Conservation (phyloP, 2,113 vertebrate genomes). For the Cheirogaleus medius region DNA sequence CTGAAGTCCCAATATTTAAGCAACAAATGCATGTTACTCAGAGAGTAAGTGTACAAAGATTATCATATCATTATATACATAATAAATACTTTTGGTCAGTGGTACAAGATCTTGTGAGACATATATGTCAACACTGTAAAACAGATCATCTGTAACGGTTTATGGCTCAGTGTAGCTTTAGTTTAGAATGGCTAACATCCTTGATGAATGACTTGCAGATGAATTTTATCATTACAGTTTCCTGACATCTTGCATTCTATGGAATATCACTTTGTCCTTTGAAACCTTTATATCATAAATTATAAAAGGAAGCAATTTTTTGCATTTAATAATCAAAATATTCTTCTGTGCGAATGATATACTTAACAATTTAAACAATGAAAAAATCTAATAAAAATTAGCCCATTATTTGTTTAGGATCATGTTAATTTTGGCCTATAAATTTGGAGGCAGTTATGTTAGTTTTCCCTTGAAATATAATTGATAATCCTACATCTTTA, state of each 20-base stretch:
- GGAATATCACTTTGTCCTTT: conserved; percentile 25
- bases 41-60: conserved; percentile 24
- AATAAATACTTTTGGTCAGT: conserved; percentile 37
- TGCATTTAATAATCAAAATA: conserved; percentile 42
- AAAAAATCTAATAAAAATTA: not conserved
- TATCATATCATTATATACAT: not conserved
- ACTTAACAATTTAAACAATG: conserved; percentile 28
- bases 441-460: conserved; percentile 24
- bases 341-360: conserved; percentile 17
- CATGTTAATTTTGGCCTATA: not conserved
- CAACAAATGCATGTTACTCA: conserved; percentile 24
- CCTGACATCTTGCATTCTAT: conserved; percentile 30
- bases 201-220: conserved; percentile 32
- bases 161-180: not conserved
- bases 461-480: conserved; percentile 42
- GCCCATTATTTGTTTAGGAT: not conserved
- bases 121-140: conserved; percentile 5
- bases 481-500: conserved; percentile 14
- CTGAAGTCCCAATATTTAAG: conserved; percentile 36
- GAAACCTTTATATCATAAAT: conserved; percentile 34
- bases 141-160: conserved; percentile 8
- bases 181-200: conserved; percentile 30
- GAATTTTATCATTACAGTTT: conserved; percentile 51
- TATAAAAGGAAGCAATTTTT: conserved; percentile 20
- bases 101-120: conserved; percentile 11